Conservation (phyloP, 2,113 vertebrate species). For the Asarcornis scutulata region DNA sequence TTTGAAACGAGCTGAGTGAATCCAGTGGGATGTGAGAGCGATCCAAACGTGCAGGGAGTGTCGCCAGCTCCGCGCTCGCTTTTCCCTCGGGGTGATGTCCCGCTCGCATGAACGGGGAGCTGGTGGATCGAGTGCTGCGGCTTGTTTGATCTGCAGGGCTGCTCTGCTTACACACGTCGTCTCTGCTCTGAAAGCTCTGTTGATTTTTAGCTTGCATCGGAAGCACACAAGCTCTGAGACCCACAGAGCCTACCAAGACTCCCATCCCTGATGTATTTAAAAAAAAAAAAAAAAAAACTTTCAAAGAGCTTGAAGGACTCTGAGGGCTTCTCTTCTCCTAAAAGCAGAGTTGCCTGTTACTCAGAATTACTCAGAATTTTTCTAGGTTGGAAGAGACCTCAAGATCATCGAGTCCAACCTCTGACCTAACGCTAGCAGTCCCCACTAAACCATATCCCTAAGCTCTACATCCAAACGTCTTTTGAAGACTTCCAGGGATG, state of each 20-base stretch:
- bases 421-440: no score
- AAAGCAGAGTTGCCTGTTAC: slow-evolving; percentile 37
- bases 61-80: background rate
- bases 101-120: background rate
- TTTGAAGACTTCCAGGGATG: no score
- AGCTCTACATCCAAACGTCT: no score
- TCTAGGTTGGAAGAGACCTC: no score
- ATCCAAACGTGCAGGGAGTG: background rate
- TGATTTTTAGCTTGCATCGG: background rate
- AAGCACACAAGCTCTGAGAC: rapidly evolving
- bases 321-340: background rate
- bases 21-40: rapidly evolving
- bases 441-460: no score
- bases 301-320: background rate
- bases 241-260: background rate
- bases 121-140: background rate
- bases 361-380: no score
- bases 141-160: background rate
- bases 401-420: no score
- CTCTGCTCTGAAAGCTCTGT: background rate
- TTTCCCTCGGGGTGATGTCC: background rate
- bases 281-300: background rate
- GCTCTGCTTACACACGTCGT: background rate
- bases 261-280: background rate
- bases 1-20: background rate